Evolutionary conservation across 2,888 invertebrate species (phyloP).

Genomic region (Sclerodermus sp.): DNA sequence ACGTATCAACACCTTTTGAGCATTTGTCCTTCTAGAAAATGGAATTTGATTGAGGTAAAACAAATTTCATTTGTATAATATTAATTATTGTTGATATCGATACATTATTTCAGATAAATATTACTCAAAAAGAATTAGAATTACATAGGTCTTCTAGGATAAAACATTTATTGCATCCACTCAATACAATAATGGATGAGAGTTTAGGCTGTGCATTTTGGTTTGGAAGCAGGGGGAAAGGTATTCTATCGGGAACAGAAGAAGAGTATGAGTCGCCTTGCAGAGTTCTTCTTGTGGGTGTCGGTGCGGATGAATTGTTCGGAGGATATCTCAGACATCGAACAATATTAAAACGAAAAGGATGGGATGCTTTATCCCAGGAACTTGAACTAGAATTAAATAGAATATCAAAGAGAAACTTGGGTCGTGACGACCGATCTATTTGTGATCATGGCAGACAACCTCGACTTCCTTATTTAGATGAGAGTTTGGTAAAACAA

Average conservation of each 20-base stretch:
- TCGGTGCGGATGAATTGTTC: slow-evolving; percentile 96
- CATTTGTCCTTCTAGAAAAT: slow-evolving; percentile 72
- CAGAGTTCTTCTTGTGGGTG: slow-evolving; percentile 81
- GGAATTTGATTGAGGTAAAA: slow-evolving; percentile 78
- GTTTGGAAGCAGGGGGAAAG: slow-evolving; percentile 86
- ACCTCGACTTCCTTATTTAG: slow-evolving; percentile 78
- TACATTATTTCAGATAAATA: slow-evolving; percentile 64
- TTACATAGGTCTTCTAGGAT: slow-evolving; percentile 64
- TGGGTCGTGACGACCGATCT: slow-evolving; percentile 93
- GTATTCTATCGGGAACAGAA: slow-evolving; percentile 47
- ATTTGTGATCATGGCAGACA: slow-evolving; percentile 87
- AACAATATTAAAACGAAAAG: slow-evolving; percentile 66
- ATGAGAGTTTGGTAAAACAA: slow-evolving; percentile 71
- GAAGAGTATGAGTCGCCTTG: slow-evolving; percentile 62
- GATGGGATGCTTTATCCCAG: slow-evolving; percentile 61
- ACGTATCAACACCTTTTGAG: slow-evolving; percentile 70
- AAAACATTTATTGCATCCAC: slow-evolving; percentile 80
- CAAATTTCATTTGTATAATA: not conserved
- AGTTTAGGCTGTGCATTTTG: slow-evolving; percentile 94
- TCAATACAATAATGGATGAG: slow-evolving; percentile 89
- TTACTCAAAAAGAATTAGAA: slow-evolving; percentile 69
- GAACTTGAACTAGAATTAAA: slow-evolving; percentile 74
- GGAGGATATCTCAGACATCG: slow-evolving; percentile 92
- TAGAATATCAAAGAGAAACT: slow-evolving; percentile 85
- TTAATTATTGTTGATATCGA: not conserved